Evolutionary conservation across 30 jellyfish, hydroid and myxozoan species (phyloP), one percentile per base, ranked within the genome.

Genomic region (Rhopilema esculentum): DNA sequence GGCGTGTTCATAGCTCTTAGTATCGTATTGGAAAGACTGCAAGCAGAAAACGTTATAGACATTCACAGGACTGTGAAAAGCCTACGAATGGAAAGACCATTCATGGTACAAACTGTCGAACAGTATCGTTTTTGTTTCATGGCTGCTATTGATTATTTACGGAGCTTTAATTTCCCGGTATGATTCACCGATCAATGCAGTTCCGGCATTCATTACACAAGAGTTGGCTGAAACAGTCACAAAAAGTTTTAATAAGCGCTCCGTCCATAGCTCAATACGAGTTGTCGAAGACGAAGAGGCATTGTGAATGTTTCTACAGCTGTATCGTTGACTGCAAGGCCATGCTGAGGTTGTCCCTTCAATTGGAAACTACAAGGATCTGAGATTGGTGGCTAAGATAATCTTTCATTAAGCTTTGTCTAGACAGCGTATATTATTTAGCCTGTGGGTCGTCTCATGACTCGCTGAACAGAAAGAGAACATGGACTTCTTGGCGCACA

Each of bases 81-180:
- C 33, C 72, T 94, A 63, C 88, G 99, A 25, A 79, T 83, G 22
- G 97, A 94, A 69, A 73, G 99, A 85, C 97, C 97, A 0, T 94
- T 30, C 57, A 84, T 94, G 97, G 97, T 94, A 53, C 97, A 94
- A 85, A 94, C 94, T 16, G 80, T 90, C 8, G 98, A 89, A 80
- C 99, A 94, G 75, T 94, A 94, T 53, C 93, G 85, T 65, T 94
- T 84, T 68, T 94, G 99, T 84, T 94, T 90, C 82, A 95, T 81
- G 73, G 99, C 82, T 0, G 92, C 93, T 16, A 93, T 77, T 6
- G 97, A 91, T 52, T 94, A 83, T 31, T 31, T 94, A 51, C 89
- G 88, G 30, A 94, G 73, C 77, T 94, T 94, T 79, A 97, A 94
- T 40, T 40, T 40, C 57, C 57, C 57, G 12, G 57, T 12, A 40